phyloP scores from a whole-genome alignment of 2,797 vertebrate species.

The Bovichtus variegatus region DNA sequence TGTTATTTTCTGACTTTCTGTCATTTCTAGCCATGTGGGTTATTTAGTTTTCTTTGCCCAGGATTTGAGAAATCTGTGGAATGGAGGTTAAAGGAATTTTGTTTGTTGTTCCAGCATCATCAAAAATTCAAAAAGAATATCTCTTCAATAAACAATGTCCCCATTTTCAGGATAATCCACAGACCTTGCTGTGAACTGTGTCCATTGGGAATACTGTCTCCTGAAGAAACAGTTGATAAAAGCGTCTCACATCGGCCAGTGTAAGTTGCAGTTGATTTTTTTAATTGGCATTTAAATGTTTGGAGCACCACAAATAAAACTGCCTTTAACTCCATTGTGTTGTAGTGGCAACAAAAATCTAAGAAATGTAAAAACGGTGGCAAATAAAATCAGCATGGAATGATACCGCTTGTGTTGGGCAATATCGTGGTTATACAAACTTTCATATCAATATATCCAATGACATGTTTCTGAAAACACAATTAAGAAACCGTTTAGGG shows the following conservation, averaged over 20 bases:
- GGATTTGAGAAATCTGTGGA: background rate
- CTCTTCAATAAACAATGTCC: background rate
- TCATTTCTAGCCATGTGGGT: background rate
- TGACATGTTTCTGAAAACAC: conserved; percentile 33
- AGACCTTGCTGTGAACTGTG: background rate
- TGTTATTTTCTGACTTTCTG: background rate
- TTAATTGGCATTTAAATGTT: background rate
- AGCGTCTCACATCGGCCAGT: background rate
- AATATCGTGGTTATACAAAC: background rate
- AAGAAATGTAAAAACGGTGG: background rate
- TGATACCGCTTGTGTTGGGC: background rate
- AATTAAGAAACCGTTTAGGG: conserved; percentile 10
- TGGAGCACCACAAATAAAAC: background rate
- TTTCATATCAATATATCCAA: background rate
- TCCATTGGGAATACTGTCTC: background rate
- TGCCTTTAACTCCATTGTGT: no score
- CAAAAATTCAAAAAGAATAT: background rate
- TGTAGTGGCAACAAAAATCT: no score
- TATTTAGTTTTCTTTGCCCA: background rate
- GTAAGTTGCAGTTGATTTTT: background rate
- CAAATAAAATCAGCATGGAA: background rate
- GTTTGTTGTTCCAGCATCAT: background rate
- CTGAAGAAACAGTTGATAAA: background rate
- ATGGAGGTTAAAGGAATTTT: background rate
- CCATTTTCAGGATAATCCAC: background rate